These are phyloP conservation scores for Volucella zonaria DNA, from an alignment of 2,888 invertebrate genomes.

Conservation along the genomic window DNA sequence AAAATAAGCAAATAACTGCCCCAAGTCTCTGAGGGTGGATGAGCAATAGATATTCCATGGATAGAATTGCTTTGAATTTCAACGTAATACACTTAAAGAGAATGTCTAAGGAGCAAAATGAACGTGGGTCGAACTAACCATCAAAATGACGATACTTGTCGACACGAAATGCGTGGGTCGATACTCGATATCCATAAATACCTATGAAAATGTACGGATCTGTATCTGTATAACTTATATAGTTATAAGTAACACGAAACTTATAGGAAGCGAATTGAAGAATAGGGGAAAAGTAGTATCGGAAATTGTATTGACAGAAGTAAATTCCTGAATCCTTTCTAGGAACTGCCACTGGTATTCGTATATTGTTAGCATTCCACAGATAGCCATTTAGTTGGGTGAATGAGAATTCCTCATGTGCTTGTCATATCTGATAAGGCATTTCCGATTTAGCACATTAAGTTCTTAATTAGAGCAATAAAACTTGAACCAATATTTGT, in stretches of 20 bases:
- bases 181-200: neutral
- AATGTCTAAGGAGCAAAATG: no score
- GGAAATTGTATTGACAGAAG: neutral
- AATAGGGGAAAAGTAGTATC: neutral
- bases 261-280: conserved; percentile 1
- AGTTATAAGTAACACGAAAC: conserved; percentile 7
- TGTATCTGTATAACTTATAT: no score
- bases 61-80: neutral
- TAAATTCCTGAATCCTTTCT: neutral
- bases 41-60: neutral
- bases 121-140: neutral
- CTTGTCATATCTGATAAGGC: neutral
- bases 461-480: no score
- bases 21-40: neutral
- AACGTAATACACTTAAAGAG: neutral
- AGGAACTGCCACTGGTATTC: neutral
- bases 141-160: neutral
- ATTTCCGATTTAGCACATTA: no score
- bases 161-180: neutral
- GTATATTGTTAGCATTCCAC: neutral
- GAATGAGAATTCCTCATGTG: conserved; percentile 4
- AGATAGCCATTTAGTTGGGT: neutral
- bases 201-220: no score
- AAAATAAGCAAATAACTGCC: neutral
- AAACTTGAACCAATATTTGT: no score